Percentiles rank a stretch among this genome's conserved stretches.
These are phyloP conservation scores for Silvanus unidentatus DNA, from an alignment of 2,888 invertebrate species.

Conservation along the genomic window DNA sequence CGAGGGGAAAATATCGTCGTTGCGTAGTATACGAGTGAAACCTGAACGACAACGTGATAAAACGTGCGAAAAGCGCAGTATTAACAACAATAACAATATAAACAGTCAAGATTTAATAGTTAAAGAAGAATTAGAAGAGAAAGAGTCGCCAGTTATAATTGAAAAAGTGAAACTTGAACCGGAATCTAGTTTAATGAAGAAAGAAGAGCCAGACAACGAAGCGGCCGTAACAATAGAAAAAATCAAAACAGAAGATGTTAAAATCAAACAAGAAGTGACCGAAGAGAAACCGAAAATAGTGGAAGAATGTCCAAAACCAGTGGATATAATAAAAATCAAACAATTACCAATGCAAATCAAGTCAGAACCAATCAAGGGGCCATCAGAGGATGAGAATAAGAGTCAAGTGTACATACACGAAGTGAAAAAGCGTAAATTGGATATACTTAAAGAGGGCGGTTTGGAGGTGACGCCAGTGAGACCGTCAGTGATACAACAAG, in stretches of 20 bases:
- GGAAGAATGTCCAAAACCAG: conserved; percentile 10
- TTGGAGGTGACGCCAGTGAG: conserved; percentile 68
- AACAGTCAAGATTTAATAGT: conserved; percentile 15
- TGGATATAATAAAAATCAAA: conserved; percentile 1
- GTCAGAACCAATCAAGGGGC: conserved; percentile 38
- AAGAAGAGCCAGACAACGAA: too few relatives aligned
- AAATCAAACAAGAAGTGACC: too few relatives aligned
- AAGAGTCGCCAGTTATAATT: too few relatives aligned
- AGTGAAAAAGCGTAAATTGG: conserved; percentile 64
- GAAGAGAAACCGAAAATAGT: conserved; percentile 3
- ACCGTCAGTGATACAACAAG: conserved; percentile 39
- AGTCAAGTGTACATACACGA: conserved; percentile 27
- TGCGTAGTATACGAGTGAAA: conserved; percentile 63
- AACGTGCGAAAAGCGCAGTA: conserved; percentile 8
- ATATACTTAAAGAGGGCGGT: conserved; percentile 69
- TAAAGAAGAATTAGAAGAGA: not conserved
- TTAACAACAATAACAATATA: conserved; percentile 14
- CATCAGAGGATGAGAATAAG: conserved; percentile 14
- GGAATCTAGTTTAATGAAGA: not conserved
- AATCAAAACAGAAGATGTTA: too few relatives aligned
- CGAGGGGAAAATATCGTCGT: conserved; percentile 49
- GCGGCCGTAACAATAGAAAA: too few relatives aligned
- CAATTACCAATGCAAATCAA: conserved; percentile 30
- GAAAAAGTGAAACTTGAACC: conserved; percentile 5
- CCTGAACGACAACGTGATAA: conserved; percentile 49